These are phyloP conservation scores for Eupithecia subumbrata DNA, from an alignment of 2,888 invertebrate species.

Conservation along the genomic window DNA sequence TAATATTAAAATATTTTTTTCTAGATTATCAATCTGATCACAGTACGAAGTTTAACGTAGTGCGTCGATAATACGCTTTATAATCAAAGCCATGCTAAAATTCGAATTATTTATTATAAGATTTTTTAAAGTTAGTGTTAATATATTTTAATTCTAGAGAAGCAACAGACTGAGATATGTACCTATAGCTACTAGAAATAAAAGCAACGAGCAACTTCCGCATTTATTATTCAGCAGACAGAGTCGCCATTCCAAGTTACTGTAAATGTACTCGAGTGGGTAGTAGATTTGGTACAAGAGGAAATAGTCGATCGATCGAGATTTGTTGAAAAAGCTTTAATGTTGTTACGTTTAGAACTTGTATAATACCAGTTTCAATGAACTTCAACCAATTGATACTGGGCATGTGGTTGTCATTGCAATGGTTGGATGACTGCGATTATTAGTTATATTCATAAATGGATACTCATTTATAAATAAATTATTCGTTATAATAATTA, in stretches of 20 bases:
- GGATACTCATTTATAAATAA: too few species aligned
- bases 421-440: too few species aligned
- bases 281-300: conserved; percentile 62
- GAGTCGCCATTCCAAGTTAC: conserved; percentile 66
- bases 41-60: background rate
- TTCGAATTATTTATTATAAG: background rate
- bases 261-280: conserved; percentile 60
- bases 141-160: conserved; percentile 15
- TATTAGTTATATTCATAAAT: too few species aligned
- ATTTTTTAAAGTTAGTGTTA: background rate
- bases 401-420: too few species aligned
- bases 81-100: background rate
- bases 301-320: conserved; percentile 50
- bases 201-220: conserved; percentile 57
- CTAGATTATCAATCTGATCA: background rate
- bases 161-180: conserved; percentile 38
- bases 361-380: too few species aligned
- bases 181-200: conserved; percentile 57
- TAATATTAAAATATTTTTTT: background rate
- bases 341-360: background rate
- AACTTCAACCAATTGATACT: too few species aligned
- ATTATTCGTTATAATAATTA: too few species aligned
- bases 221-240: conserved; percentile 77
- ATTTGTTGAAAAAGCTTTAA: conserved; percentile 24
- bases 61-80: background rate